Percentiles rank a stretch among this genome's conserved stretches.
Evolutionary conservation across 2,888 invertebrate species (phyloP).

Genomic region (Dicyrtomina minuta): DNA sequence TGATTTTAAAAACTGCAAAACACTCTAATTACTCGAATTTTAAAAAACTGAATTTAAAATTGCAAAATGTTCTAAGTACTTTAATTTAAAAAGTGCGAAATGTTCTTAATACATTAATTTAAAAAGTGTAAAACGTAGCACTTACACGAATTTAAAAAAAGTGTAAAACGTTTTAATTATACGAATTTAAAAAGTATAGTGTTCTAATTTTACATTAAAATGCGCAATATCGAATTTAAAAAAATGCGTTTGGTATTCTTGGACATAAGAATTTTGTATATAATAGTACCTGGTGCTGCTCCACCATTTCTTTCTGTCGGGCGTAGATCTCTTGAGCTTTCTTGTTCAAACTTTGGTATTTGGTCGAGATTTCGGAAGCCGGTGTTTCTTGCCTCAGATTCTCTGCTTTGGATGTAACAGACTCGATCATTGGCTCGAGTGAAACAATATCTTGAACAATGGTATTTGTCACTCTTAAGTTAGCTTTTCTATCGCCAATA

Average conservation of each 20-base stretch:
- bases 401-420: constrained; percentile 88
- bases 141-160: too few relatives aligned
- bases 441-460: constrained; percentile 95
- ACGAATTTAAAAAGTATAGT: too few relatives aligned
- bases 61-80: too few relatives aligned
- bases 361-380: constrained; percentile 85
- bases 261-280: neutral
- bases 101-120: too few relatives aligned
- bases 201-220: too few relatives aligned
- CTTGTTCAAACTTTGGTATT: constrained; percentile 85
- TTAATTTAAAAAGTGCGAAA: too few relatives aligned
- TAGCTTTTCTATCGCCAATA: constrained; percentile 83
- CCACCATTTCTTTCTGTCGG: constrained; percentile 84
- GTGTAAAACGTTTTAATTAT: neutral
- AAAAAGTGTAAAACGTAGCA: too few relatives aligned
- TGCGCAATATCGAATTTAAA: neutral
- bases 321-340: constrained; percentile 87
- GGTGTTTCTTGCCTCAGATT: constrained; percentile 88
- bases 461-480: constrained; percentile 85
- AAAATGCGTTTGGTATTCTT: neutral
- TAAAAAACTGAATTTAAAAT: too few relatives aligned
- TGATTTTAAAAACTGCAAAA: too few relatives aligned
- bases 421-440: constrained; percentile 95
- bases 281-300: constrained; percentile 65
- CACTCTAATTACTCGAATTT: too few relatives aligned